phyloP scores from a whole-genome alignment of 2,113 vertebrate species.

The Baryphthengus martii region DNA sequence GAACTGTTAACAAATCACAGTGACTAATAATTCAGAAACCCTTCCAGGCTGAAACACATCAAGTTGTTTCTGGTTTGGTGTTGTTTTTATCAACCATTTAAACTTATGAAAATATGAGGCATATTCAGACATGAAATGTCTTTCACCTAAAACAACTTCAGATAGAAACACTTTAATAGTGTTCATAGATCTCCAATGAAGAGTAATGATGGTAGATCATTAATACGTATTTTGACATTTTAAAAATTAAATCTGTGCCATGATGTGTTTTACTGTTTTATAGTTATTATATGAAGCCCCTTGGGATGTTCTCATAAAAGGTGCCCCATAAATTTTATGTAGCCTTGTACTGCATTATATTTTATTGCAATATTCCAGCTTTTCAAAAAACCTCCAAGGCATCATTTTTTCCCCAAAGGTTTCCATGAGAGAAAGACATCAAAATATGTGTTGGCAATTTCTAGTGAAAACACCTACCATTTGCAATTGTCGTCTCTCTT shows the following conservation, averaged over 20 bases:
- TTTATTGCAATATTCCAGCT: slow-evolving; percentile 37
- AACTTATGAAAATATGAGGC: background rate
- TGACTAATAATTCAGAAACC: background rate
- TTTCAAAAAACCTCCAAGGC: slow-evolving; percentile 24
- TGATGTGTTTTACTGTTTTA: slow-evolving; percentile 49
- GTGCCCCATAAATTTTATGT: slow-evolving; percentile 44
- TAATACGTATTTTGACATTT: slow-evolving; percentile 63
- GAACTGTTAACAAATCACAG: background rate
- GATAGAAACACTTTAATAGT: slow-evolving; percentile 40
- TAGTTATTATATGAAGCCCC: slow-evolving; percentile 40
- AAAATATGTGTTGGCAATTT: slow-evolving; percentile 4
- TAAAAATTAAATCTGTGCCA: slow-evolving; percentile 67
- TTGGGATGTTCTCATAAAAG: slow-evolving; percentile 59
- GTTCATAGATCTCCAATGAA: slow-evolving; percentile 19
- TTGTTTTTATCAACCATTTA: slow-evolving; percentile 4
- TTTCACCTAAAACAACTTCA: slow-evolving; percentile 23
- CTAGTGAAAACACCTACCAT: background rate
- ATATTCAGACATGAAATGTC: background rate
- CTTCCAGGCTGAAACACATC: background rate
- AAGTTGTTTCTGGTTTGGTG: background rate
- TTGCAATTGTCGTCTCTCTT: background rate
- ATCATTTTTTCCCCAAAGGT: background rate
- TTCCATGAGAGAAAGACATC: background rate
- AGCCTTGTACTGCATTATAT: background rate
- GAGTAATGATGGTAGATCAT: slow-evolving; percentile 55